Percentiles rank a stretch among this genome's conserved stretches.
These are phyloP conservation scores for Liposcelis brunnea DNA, from an alignment of 2,888 invertebrate genomes.

Conservation along the genomic window DNA sequence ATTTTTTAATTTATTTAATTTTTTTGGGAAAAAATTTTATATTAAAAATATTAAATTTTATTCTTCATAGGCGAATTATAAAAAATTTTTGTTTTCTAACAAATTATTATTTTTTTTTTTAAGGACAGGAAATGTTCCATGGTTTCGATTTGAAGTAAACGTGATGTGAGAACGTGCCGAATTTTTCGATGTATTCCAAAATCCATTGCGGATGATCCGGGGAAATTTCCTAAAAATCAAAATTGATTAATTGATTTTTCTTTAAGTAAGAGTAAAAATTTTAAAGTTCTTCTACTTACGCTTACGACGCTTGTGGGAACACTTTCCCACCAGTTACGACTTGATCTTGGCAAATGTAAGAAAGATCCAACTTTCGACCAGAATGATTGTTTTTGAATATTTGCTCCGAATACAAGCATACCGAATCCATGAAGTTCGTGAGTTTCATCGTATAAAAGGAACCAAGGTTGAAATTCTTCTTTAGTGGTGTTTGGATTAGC, in stretches of 20 bases:
- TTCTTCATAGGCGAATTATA: too few species aligned
- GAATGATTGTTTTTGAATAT: not conserved
- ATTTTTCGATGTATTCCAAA: slow-evolving; percentile 13
- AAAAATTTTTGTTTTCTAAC: too few species aligned
- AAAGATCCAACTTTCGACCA: too few species aligned
- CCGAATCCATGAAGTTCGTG: slow-evolving; percentile 17
- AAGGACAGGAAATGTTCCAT: slow-evolving; percentile 13
- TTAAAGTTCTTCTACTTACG: too few species aligned
- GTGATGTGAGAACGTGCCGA: slow-evolving; percentile 16
- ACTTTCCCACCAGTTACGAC: slow-evolving; percentile 3
- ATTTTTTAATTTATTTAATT: too few species aligned
- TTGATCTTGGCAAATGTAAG: too few species aligned
- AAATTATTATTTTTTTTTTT: not conserved
- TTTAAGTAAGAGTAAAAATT: too few species aligned
- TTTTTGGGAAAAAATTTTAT: too few species aligned
- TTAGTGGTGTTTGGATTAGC: slow-evolving; percentile 11
- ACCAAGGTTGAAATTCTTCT: slow-evolving; percentile 15
- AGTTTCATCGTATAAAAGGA: slow-evolving; percentile 15
- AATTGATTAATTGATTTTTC: not conserved
- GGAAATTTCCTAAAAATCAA: slow-evolving; percentile 14
- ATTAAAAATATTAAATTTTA: too few species aligned
- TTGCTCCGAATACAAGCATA: slow-evolving; percentile 15
- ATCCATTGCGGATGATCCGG: slow-evolving; percentile 15
- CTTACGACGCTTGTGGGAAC: not conserved
- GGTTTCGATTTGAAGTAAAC: slow-evolving; percentile 17